Evolutionary conservation across 1,140 invertebrate species (phyloP).

Genomic region (Drosophila malerkotliana): DNA sequence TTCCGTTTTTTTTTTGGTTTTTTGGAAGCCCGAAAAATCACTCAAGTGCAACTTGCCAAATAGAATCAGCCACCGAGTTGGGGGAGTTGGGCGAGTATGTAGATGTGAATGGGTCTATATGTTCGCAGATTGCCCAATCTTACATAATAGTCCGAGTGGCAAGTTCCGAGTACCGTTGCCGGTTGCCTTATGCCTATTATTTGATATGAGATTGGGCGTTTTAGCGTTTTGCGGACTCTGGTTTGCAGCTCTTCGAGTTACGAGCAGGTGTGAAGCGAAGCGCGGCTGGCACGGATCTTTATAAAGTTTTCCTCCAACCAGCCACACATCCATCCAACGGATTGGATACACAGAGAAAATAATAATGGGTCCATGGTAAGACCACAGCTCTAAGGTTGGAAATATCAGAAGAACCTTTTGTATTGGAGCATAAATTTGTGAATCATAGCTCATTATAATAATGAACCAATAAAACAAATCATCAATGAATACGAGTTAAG

Average conservation of each 20-base stretch:
- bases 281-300: constrained; percentile 71
- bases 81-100: constrained; percentile 47
- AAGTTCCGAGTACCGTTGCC: constrained; percentile 26
- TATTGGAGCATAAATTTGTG: no score
- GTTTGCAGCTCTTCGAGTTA: constrained; percentile 59
- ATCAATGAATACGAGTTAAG: no score
- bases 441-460: no score
- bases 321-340: constrained; percentile 33
- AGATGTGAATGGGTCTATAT: constrained; percentile 10
- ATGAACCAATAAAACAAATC: no score
- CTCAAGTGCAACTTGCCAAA: constrained; percentile 82
- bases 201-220: constrained; percentile 6
- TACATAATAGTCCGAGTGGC: constrained; percentile 67
- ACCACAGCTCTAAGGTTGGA: no score
- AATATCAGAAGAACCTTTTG: no score
- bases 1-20: constrained; percentile 53
- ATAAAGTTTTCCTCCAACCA: constrained; percentile 63
- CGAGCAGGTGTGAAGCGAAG: constrained; percentile 78
- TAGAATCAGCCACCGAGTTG: constrained; percentile 60
- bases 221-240: constrained; percentile 24
- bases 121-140: constrained; percentile 66
- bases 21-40: constrained; percentile 80
- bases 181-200: constrained; percentile 30
- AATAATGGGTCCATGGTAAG: not conserved
- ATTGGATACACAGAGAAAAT: constrained; percentile 23